Base-by-base conservation (phyloP, 2,113 vertebrate species). In the Spizaetus ornatus region DNA sequence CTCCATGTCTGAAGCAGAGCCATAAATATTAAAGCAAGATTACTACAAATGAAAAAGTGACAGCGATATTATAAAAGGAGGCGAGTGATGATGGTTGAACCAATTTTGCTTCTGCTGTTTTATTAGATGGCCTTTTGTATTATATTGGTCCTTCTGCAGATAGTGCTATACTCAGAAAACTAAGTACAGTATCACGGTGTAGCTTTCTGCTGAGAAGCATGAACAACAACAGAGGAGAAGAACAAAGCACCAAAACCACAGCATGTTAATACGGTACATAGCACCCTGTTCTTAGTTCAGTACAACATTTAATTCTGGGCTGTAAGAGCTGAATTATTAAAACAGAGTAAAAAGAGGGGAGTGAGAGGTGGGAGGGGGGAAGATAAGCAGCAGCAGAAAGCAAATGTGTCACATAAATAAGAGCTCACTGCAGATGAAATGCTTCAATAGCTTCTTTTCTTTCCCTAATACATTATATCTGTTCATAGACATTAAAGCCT, bases 11-110 rank as follows among this genome's bases (percentile, higher is more conserved):
- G 83, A 95, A 95, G 85, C 74, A 84, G 61, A 95, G 79, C 56
- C 77, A 96, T 82, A 95, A 95, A 97, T 95, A 95, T 92, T 93
- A 95, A 88, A 89, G 72, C 47, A 80, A 76, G 81, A 92, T 94
- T 89, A 95, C 82, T 93, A 69, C 65, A 95, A 65, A 96, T 71
- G 91, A 81, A 74, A 88, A 95, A 88, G 53, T 10, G 42, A 80
- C 45, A 80, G 91, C 0, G 10, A 58, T 58, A 31, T 45, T 81
- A 87, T 90, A 93, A 94, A 94, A 93, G 50, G 40, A 95, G 74
- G 73, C 3, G 10, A 95, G 38, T 55, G 58, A 96, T 87, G 70
- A 91, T 50, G 62, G 66, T 65, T 89, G 86, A 91, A 93, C 29
- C 55, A 94, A 67, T 94, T 95, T 95, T 84, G 52, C 53, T 77